phyloP scores from a whole-genome alignment of 2,113 vertebrate species.

The Tonatia bakeri region DNA sequence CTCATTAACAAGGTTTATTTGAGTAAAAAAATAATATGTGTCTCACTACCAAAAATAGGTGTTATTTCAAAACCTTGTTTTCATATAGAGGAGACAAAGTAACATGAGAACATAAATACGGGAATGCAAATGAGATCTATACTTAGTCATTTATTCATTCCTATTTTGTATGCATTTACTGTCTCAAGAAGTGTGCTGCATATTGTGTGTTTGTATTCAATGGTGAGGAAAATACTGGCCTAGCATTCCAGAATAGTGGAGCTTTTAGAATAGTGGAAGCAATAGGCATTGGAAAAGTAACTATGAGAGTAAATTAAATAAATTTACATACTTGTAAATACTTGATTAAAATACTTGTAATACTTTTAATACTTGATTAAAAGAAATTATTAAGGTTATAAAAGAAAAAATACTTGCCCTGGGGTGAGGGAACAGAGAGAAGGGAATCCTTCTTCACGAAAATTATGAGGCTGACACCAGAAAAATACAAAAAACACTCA shows the following conservation, averaged over 20 bases:
- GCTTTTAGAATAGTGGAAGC: too few relatives aligned
- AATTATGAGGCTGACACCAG: neutral
- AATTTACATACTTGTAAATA: neutral
- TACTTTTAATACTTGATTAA: neutral
- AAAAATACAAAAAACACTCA: neutral
- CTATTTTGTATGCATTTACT: neutral
- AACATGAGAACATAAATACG: neutral
- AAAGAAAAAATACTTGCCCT: neutral
- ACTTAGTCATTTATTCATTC: neutral
- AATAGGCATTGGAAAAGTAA: neutral
- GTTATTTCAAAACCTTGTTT: neutral
- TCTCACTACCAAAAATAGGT: neutral
- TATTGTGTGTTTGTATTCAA: neutral
- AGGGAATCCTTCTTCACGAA: neutral
- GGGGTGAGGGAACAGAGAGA: neutral
- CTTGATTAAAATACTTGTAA: too few relatives aligned
- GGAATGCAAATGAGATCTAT: neutral
- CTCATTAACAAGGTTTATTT: neutral
- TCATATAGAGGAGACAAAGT: neutral
- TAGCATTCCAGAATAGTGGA: neutral
- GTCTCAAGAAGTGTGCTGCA: neutral
- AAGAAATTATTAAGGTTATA: neutral
- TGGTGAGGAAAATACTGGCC: fast-evolving
- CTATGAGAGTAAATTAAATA: neutral
- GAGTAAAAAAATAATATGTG: neutral